These are phyloP conservation scores for Subanguina moxae DNA, from an alignment of 1,140 invertebrate species.

Conservation along the genomic window DNA sequence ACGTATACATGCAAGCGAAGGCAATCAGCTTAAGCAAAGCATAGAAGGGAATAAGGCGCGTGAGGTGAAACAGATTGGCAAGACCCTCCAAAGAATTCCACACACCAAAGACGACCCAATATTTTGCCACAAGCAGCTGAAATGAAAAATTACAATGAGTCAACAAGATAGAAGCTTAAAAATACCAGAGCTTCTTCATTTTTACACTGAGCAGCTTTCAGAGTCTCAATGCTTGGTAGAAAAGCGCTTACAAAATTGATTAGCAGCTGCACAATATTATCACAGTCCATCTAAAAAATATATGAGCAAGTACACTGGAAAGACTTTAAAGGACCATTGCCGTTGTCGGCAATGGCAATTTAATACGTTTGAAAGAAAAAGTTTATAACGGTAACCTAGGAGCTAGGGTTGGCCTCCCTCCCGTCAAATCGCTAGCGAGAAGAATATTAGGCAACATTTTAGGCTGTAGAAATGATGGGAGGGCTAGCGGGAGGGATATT, in stretches of 20 bases:
- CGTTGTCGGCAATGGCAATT: too few species aligned
- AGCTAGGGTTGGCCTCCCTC: too few species aligned
- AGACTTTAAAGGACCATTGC: too few species aligned
- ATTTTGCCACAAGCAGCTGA: not conserved
- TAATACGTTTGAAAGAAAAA: too few species aligned
- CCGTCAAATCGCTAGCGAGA: too few species aligned
- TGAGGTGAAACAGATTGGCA: not conserved
- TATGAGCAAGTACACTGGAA: too few species aligned
- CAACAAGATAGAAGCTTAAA: not conserved
- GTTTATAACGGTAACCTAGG: too few species aligned
- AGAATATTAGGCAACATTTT: too few species aligned
- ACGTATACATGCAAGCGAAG: not conserved
- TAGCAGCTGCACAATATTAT: too few species aligned
- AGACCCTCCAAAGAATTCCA: not conserved
- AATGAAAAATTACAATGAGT: not conserved
- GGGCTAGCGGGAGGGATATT: too few species aligned
- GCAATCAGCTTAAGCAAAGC: not conserved
- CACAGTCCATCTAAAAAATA: too few species aligned
- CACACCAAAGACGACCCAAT: constrained; percentile 1
- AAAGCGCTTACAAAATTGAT: not conserved
- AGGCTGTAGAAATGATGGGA: too few species aligned
- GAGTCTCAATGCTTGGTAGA: not conserved
- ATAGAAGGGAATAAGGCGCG: not conserved
- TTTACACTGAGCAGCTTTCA: not conserved
- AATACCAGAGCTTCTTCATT: not conserved